These are phyloP conservation scores for Melieria crassipennis DNA, from an alignment of 2,888 invertebrate species.

Conservation along the genomic window DNA sequence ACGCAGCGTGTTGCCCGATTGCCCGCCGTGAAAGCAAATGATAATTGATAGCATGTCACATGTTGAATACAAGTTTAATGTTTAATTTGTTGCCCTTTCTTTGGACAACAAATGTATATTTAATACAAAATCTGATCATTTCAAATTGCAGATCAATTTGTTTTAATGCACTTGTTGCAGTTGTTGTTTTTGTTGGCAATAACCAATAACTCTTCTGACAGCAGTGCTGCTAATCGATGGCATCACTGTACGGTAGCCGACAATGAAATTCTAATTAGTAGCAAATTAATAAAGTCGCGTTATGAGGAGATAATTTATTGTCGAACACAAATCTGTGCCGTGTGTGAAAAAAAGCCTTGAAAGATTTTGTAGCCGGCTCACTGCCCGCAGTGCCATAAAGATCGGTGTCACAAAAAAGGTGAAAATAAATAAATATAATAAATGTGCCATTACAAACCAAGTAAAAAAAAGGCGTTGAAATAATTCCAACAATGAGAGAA, in stretches of 20 bases:
- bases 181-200: no score
- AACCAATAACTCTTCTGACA: background rate
- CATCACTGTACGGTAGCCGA: background rate
- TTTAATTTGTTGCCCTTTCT: no score
- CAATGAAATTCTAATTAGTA: slow-evolving; percentile 18
- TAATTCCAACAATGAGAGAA: slow-evolving; percentile 14
- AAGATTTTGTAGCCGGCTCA: background rate
- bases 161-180: no score
- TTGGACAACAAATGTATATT: no score
- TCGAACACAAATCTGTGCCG: slow-evolving; percentile 3
- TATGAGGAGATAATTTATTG: slow-evolving; percentile 31
- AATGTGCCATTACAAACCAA: background rate
- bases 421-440: slow-evolving; percentile 3
- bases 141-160: background rate
- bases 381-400: background rate
- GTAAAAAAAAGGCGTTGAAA: slow-evolving; percentile 15
- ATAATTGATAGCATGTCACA: no score
- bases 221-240: background rate
- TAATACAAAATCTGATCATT: background rate
- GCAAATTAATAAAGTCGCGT: slow-evolving; percentile 23
- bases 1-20: no score
- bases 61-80: no score
- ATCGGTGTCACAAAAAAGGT: background rate
- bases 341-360: no score
- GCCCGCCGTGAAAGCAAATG: no score